Evolutionary conservation across 2,113 vertebrate species (phyloP).

Genomic region (Alethe castanea): DNA sequence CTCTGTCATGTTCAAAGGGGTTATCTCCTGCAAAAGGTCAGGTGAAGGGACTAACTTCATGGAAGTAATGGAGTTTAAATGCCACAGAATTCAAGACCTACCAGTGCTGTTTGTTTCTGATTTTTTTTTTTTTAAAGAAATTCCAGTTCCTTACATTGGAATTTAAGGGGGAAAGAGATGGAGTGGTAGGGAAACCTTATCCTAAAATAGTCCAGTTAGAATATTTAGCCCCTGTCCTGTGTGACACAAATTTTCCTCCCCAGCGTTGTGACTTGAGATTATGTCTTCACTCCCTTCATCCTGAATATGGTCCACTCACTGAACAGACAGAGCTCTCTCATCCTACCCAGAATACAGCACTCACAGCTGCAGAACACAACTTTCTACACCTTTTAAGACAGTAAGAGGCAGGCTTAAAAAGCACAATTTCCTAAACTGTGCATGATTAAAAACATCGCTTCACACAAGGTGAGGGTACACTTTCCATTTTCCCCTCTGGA

Average conservation of each 20-base stretch:
- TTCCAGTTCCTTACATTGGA: background rate
- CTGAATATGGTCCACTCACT: background rate
- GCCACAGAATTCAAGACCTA: background rate
- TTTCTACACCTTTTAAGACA: background rate
- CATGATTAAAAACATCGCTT: conserved; percentile 15
- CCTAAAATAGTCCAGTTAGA: background rate
- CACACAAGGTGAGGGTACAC: background rate
- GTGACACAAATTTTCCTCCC: background rate
- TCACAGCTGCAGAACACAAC: background rate
- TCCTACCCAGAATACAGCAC: background rate
- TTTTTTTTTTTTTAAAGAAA: background rate
- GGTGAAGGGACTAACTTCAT: background rate
- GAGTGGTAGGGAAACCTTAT: background rate
- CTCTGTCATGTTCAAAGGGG: background rate
- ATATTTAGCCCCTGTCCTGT: background rate
- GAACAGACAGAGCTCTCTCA: background rate
- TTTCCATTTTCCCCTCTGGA: background rate
- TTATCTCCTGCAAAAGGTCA: background rate
- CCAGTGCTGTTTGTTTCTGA: background rate
- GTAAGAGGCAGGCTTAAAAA: conserved; percentile 25
- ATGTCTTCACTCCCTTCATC: background rate
- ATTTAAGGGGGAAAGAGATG: background rate
- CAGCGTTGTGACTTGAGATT: background rate
- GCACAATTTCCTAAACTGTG: conserved; percentile 8
- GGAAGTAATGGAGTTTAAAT: background rate